phyloP scores from a whole-genome alignment of 2,888 invertebrate genomes.

The Cataglyphis altisquamis region DNA sequence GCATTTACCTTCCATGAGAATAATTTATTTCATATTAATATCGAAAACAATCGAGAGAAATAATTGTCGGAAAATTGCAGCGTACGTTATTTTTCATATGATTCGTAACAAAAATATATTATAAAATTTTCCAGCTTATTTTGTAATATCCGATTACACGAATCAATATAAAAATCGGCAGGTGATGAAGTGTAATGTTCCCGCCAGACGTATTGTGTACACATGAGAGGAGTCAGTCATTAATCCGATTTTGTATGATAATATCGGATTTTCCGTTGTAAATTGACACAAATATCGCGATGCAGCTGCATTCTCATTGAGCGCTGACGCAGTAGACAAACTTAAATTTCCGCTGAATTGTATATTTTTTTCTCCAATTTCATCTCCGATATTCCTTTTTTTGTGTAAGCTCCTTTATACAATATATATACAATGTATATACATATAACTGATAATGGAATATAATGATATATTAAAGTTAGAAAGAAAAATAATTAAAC shows the following conservation, averaged over 20 bases:
- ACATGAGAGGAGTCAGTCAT: not conserved
- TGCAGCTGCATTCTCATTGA: slow-evolving; percentile 24
- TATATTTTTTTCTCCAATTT: not conserved
- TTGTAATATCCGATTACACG: slow-evolving; percentile 47
- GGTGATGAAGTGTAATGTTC: slow-evolving; percentile 34
- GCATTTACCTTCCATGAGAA: slow-evolving; percentile 20
- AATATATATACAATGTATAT: not conserved
- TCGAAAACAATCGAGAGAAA: slow-evolving; percentile 17
- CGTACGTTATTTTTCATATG: not conserved
- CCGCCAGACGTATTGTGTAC: not conserved
- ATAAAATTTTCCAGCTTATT: slow-evolving; percentile 34
- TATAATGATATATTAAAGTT: not conserved
- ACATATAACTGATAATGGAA: not conserved
- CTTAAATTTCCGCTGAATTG: slow-evolving; percentile 6
- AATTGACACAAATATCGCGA: slow-evolving; percentile 28
- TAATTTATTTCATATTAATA: slow-evolving; percentile 16
- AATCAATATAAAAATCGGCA: slow-evolving; percentile 43
- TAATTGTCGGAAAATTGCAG: slow-evolving; percentile 20
- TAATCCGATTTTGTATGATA: slow-evolving; percentile 53
- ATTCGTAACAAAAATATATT: slow-evolving; percentile 25
- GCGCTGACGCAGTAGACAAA: not conserved
- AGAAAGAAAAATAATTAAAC: not conserved
- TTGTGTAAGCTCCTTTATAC: not conserved
- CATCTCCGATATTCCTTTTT: not conserved
- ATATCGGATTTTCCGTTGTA: slow-evolving; percentile 51